Percentiles rank a stretch among this genome's conserved stretches.
Conservation (phyloP, 1,140 invertebrate species). For the Polyergus mexicanus region DNA sequence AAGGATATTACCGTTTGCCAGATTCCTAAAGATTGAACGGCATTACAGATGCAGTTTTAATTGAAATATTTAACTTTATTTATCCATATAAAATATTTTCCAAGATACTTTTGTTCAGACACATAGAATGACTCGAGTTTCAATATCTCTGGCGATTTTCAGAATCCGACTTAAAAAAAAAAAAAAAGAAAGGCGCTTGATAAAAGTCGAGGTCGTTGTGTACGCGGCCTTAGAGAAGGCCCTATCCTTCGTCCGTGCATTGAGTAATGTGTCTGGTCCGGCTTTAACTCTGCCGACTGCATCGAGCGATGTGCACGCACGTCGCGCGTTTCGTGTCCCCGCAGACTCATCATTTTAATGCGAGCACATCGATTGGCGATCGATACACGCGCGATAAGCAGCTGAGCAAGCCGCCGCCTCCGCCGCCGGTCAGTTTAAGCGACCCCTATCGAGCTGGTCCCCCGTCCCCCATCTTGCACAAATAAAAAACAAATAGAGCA, state of each 20-base stretch:
- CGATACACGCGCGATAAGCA: conserved; percentile 21
- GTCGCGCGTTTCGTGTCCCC: conserved; percentile 57
- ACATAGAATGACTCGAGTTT: not conserved
- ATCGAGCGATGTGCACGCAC: conserved; percentile 30
- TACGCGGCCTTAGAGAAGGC: conserved; percentile 25
- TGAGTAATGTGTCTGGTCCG: conserved; percentile 72
- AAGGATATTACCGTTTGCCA: not conserved
- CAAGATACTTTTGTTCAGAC: not conserved
- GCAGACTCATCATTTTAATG: conserved; percentile 74
- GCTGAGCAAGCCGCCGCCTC: not conserved
- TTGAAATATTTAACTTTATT: not conserved
- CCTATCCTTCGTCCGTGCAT: conserved; percentile 61
- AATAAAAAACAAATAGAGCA: no score
- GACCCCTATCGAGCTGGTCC: no score
- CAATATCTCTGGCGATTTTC: not conserved
- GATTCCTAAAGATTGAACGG: not conserved
- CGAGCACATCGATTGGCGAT: conserved; percentile 58
- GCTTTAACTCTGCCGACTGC: conserved; percentile 63
- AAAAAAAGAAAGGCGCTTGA: not conserved
- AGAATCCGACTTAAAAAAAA: not conserved
- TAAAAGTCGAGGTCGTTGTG: conserved; percentile 37
- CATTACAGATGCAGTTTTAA: not conserved
- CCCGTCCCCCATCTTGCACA: no score
- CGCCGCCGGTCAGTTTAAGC: not conserved
- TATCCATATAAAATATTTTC: not conserved